Percentiles rank a stretch among this genome's conserved stretches.
Evolutionary conservation across 2,888 invertebrate genomes (phyloP).

Genomic region (Mongoloraphidia duomilia): DNA sequence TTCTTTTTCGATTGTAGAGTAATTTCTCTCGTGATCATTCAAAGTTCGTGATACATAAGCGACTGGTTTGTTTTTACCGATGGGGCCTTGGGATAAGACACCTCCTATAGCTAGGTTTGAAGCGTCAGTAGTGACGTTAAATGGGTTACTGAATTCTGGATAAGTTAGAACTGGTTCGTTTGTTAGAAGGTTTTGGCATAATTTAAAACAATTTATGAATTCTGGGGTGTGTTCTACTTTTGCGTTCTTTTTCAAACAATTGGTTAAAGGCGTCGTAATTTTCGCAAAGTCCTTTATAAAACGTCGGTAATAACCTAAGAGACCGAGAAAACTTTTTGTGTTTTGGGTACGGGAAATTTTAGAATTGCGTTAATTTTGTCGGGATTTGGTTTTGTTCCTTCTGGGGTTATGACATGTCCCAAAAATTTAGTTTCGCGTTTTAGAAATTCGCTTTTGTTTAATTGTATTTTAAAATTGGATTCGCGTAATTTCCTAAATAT

Average conservation of each 20-base stretch:
- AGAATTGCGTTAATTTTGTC: conserved; percentile 14
- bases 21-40: too few relatives aligned
- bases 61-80: too few relatives aligned
- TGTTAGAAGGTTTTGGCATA: too few relatives aligned
- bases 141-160: too few relatives aligned
- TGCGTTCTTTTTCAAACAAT: conserved; percentile 8
- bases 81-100: too few relatives aligned
- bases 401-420: conserved; percentile 17
- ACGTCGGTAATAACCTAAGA: conserved; percentile 16
- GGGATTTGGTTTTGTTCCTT: conserved; percentile 18
- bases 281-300: conserved; percentile 14
- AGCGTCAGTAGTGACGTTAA: too few relatives aligned
- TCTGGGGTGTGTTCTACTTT: too few relatives aligned
- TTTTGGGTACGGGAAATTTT: conserved; percentile 13
- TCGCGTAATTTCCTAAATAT: conserved; percentile 9
- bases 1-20: too few relatives aligned
- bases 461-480: conserved; percentile 11
- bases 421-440: conserved; percentile 15
- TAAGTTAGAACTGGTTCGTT: too few relatives aligned
- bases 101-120: too few relatives aligned
- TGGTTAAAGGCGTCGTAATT: conserved; percentile 13
- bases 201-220: too few relatives aligned
- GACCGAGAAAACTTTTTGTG: conserved; percentile 11
- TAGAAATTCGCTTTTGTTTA: conserved; percentile 13
- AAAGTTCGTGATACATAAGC: too few relatives aligned